These are phyloP conservation scores for Misgurnus mizolepis DNA, from an alignment of 2,113 vertebrate species.

Conservation along the genomic window DNA sequence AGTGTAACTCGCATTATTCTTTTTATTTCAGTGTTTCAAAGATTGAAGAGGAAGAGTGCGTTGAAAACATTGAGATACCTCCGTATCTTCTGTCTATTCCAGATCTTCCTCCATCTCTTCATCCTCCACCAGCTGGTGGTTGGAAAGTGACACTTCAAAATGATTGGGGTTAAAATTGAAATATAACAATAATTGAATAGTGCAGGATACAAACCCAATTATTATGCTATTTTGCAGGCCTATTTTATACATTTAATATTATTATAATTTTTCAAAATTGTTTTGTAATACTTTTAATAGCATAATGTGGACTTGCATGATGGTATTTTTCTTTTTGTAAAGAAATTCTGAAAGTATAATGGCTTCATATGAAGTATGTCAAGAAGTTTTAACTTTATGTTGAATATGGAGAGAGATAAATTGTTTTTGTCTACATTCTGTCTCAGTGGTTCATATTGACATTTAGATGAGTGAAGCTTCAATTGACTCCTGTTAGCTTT, in stretches of 20 bases:
- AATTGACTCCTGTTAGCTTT: slow-evolving; percentile 44
- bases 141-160: slow-evolving; percentile 62
- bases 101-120: slow-evolving; percentile 74
- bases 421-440: neutral
- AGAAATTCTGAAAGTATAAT: neutral
- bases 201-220: neutral
- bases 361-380: neutral
- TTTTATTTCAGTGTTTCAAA: slow-evolving; percentile 62
- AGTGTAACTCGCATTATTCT: neutral
- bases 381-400: neutral
- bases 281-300: neutral
- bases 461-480: slow-evolving; percentile 24
- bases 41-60: slow-evolving; percentile 58
- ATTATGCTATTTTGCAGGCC: too few species aligned
- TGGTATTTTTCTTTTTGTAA: too few species aligned
- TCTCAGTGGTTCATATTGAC: slow-evolving; percentile 26
- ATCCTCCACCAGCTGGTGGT: slow-evolving; percentile 67
- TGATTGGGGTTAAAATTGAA: slow-evolving; percentile 69
- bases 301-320: neutral
- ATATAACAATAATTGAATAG: neutral
- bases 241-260: too few species aligned
- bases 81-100: slow-evolving; percentile 69
- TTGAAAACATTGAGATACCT: slow-evolving; percentile 60
- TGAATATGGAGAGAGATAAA: neutral
- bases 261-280: too few species aligned